Evolutionary conservation across 2,888 invertebrate species (phyloP), one percentile per base, ranked within the genome.

Genomic region (Fragum fragum): DNA sequence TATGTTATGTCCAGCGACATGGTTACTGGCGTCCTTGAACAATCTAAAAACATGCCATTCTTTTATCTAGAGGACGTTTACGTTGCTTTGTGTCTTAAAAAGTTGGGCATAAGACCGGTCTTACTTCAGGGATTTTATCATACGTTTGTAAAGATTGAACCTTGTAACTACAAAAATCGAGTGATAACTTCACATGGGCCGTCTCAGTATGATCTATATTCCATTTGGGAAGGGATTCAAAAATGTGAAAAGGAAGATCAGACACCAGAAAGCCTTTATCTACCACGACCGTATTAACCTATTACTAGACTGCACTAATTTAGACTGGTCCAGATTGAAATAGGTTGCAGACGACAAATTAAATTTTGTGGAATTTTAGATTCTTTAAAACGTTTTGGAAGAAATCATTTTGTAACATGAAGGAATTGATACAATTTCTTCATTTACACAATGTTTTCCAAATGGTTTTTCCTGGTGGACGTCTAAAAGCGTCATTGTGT

Each of bases 1-100:
- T 91, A 91, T 72, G 79, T 91, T 26, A 78, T 91, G 63, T 90
- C 89, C 53, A 80, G 55, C 29, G 90, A 90, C 52, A 81, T 90
- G 2, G 79, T 87, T 0, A 18, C 26, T 1, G 71, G 72, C 16
- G 75, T 91, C 53, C 69, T 91, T 18, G 73, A 69, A 28, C 74
- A 82, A 0, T 90, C 91, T 0, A 70, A 57, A 53, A 87, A 89
- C 68, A 85, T 92, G 61, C 91, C 91, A 23, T 92, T 89, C 73
- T 91, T 92, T 70, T 87, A 91, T 72, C 63, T 92, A 23, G 92
- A 92, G 68, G 92, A 92, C 77, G 91, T 92, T 0, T 92, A 91
- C 61, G 74, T 91, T 0, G 89, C 91, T 1, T 21, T 92, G 47
- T 91, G 91, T 82, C 55, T 89, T 21, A 79, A 89, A 53, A 84